These are phyloP conservation scores for Steinernema hermaphroditum DNA, from an alignment of 2,888 invertebrate species.

Conservation along the genomic window DNA sequence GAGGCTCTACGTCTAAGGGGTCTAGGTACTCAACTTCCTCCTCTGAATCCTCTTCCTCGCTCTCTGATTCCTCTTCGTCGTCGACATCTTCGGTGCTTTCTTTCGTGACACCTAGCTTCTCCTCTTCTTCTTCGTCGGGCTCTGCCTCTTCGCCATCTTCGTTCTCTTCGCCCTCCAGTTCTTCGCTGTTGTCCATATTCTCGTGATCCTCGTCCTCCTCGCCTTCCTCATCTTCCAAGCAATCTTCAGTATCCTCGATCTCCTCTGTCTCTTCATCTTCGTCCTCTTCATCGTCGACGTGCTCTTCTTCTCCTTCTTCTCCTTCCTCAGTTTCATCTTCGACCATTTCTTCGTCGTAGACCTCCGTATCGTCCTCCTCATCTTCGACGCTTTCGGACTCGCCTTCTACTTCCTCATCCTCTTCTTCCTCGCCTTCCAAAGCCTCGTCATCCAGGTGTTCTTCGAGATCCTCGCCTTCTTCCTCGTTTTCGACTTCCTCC, in stretches of 20 bases:
- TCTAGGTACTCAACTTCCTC: slow-evolving; percentile 15
- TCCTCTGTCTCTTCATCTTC: background rate
- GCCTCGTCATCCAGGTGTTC: background rate
- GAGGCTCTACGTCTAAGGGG: background rate
- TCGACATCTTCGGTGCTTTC: too few species aligned
- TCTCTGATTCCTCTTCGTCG: background rate
- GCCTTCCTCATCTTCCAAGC: background rate
- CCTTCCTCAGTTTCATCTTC: background rate
- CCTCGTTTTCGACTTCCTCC: background rate
- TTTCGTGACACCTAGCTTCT: too few species aligned
- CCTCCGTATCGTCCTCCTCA: background rate
- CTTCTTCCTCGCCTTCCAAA: background rate
- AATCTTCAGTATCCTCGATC: background rate
- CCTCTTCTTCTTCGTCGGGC: background rate
- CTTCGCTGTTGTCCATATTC: background rate
- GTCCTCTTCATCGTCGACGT: background rate
- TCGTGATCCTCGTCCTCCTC: background rate
- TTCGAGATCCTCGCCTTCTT: background rate
- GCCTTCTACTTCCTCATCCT: background rate
- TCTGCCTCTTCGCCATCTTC: background rate
- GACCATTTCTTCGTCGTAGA: background rate
- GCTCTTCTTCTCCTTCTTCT: background rate
- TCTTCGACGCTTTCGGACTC: slow-evolving; percentile 1
- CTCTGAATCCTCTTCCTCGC: slow-evolving; percentile 15
- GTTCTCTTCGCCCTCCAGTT: too few species aligned